A percentile compares a stretch with the other conserved stretches of the same genome.
These are phyloP conservation scores for Grus americana DNA, from an alignment of 2,113 vertebrate species.

Conservation along the genomic window DNA sequence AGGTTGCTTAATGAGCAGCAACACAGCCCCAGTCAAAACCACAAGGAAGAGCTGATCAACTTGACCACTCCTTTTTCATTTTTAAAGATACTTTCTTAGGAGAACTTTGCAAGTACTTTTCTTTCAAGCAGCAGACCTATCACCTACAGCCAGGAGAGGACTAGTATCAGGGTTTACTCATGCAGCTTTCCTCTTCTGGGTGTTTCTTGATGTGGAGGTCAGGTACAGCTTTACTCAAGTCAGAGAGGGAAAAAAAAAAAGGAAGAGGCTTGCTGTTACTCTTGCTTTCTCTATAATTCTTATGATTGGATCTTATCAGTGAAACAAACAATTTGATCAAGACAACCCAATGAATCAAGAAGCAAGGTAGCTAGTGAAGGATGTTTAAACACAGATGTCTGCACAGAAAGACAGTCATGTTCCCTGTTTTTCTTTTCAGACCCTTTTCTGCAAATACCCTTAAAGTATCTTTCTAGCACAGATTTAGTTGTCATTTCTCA, in stretches of 20 bases:
- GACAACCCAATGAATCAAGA: background rate
- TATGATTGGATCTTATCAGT: background rate
- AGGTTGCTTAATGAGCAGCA: background rate
- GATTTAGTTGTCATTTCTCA: background rate
- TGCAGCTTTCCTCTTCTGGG: background rate
- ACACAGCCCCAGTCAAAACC: background rate
- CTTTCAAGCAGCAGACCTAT: background rate
- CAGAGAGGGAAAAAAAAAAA: background rate
- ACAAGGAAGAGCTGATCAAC: background rate
- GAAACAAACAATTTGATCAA: background rate
- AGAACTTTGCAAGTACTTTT: background rate
- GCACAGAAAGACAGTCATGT: background rate
- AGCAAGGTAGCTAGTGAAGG: background rate
- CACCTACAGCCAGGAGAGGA: background rate
- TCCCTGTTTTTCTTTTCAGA: background rate
- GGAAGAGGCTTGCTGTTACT: background rate
- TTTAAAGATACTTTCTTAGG: background rate
- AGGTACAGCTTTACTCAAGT: background rate
- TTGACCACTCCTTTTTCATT: background rate
- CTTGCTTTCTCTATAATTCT: background rate
- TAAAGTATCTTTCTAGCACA: background rate
- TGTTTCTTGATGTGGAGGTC: background rate
- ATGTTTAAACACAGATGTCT: background rate
- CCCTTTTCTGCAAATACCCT: background rate
- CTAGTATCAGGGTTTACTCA: background rate